These are phyloP conservation scores for Glaucomys volans DNA, from an alignment of 2,113 vertebrate genomes.

Conservation along the genomic window DNA sequence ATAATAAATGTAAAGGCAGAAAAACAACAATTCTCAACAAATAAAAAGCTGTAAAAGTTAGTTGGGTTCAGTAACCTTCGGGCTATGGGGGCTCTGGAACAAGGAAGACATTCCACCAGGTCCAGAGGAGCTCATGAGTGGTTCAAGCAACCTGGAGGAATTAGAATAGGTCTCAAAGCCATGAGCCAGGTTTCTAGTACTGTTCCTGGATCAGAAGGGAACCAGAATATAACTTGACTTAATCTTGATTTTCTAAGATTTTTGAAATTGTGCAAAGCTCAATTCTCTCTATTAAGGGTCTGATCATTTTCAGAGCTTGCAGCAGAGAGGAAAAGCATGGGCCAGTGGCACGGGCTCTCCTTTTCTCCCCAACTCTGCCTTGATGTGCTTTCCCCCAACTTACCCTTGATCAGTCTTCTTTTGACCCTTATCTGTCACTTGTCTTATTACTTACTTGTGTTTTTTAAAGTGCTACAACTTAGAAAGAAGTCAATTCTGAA, in stretches of 20 bases:
- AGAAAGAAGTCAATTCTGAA: conserved; percentile 55
- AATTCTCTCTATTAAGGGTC: conserved; percentile 11
- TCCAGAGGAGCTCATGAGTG: not conserved
- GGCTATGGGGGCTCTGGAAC: too few relatives aligned
- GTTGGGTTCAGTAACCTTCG: not conserved
- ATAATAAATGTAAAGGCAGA: not conserved
- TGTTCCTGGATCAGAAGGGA: not conserved
- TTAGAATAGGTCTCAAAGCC: not conserved
- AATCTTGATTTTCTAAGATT: not conserved
- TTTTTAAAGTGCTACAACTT: conserved; percentile 68
- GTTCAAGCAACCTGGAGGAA: not conserved
- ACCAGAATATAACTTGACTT: not conserved
- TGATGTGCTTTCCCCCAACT: conserved; percentile 59
- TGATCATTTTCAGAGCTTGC: not conserved
- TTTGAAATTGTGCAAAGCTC: conserved; percentile 35
- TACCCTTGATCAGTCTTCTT: conserved; percentile 57
- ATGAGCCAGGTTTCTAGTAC: not conserved
- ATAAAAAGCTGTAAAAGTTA: not conserved
- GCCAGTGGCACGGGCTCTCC: not conserved
- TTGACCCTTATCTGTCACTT: conserved; percentile 70
- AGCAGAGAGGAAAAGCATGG: not conserved
- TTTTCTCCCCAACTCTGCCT: conserved; percentile 33
- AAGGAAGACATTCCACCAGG: not conserved
- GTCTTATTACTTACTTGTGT: conserved; percentile 56
- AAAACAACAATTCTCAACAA: not conserved